Evolutionary conservation across 2,888 invertebrate genomes (phyloP).

Genomic region (Apodemia mormo): DNA sequence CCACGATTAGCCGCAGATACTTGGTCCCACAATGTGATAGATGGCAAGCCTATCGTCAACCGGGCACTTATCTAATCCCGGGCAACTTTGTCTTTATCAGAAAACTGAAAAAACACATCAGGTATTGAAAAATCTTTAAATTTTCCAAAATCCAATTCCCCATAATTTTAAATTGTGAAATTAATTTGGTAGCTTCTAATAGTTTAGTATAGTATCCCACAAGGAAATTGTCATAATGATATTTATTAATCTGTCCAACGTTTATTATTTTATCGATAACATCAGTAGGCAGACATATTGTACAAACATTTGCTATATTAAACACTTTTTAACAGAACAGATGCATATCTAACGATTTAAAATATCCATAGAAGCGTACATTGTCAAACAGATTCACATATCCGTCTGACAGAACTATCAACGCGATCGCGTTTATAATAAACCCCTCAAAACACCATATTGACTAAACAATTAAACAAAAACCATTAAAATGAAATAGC

Average conservation of each 20-base stretch:
- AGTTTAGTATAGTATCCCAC: too few relatives aligned
- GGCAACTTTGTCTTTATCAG: too few relatives aligned
- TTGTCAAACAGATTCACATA: not conserved
- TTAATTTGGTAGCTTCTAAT: too few relatives aligned
- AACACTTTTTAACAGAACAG: not conserved
- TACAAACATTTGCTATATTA: not conserved
- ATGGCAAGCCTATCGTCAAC: too few relatives aligned
- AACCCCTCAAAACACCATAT: slow-evolving; percentile 42
- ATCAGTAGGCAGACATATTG: not conserved
- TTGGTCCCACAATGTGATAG: too few relatives aligned
- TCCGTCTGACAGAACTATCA: slow-evolving; percentile 12
- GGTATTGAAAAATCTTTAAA: too few relatives aligned
- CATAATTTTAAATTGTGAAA: too few relatives aligned
- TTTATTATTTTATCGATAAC: not conserved
- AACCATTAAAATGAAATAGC: slow-evolving; percentile 62
- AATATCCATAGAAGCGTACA: not conserved
- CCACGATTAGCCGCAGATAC: too few relatives aligned
- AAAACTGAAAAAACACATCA: too few relatives aligned
- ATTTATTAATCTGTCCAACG: not conserved
- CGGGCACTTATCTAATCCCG: too few relatives aligned
- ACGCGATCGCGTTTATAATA: slow-evolving; percentile 50
- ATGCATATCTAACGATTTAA: slow-evolving; percentile 7
- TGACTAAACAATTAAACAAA: slow-evolving; percentile 60
- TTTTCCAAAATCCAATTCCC: too few relatives aligned
- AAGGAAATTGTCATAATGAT: too few relatives aligned